phyloP scores from a whole-genome alignment of 2,888 invertebrate species.

The Neria commutata region DNA sequence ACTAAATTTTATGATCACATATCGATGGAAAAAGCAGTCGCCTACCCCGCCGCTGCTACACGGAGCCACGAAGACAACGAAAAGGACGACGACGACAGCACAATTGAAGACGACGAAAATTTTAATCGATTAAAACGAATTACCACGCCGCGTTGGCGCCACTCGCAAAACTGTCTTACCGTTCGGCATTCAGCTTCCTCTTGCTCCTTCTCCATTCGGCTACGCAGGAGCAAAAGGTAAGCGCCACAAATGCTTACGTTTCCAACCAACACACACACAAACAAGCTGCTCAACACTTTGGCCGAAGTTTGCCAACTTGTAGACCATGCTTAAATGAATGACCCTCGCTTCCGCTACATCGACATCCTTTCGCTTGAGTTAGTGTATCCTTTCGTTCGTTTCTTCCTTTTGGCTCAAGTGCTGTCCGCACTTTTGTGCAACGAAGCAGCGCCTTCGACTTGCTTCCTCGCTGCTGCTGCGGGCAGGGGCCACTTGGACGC shows the following conservation, averaged over 20 bases:
- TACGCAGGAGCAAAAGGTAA: conserved; percentile 8
- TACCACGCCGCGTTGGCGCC: conserved; percentile 56
- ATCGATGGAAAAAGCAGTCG: conserved; percentile 1
- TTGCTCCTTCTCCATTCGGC: no score
- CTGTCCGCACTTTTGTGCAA: conserved; percentile 19
- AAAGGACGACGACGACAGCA: conserved; percentile 2
- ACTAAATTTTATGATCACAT: not conserved
- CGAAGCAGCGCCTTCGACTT: conserved; percentile 3
- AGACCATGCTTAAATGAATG: conserved; percentile 60
- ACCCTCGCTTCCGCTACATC: conserved; percentile 53
- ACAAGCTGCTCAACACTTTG: conserved; percentile 1
- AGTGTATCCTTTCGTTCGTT: conserved; percentile 6
- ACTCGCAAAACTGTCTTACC: conserved; percentile 43
- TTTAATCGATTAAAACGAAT: conserved; percentile 54
- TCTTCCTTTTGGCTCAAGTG: conserved; percentile 1
- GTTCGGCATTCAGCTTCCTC: not conserved
- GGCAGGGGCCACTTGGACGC: conserved; percentile 7
- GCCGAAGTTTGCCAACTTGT: conserved; percentile 51
- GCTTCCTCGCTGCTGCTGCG: not conserved
- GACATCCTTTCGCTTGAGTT: conserved; percentile 31
- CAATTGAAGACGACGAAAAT: conserved; percentile 24
- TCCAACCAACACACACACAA: conserved; percentile 13
- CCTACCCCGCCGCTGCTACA: not conserved
- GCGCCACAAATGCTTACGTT: conserved; percentile 28
- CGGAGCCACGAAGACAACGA: not conserved